Base-by-base conservation (phyloP, 2,797 vertebrate species). In the Scarus forsteni region DNA sequence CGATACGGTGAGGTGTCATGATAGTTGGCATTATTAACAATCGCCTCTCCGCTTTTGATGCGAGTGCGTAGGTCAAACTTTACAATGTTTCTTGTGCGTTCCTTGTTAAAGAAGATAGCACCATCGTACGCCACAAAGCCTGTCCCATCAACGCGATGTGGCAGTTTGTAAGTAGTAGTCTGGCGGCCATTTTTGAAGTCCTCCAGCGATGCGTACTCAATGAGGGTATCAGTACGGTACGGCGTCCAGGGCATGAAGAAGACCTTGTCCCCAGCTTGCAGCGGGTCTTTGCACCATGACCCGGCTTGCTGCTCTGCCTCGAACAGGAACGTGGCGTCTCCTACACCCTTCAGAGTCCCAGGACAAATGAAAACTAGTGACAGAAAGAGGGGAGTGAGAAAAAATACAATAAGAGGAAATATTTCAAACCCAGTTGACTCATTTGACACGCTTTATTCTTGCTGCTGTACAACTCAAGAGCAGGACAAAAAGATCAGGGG, bases 201-300 rank as follows among this genome's bases (percentile, higher is more conserved):
- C 84, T 98, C 97, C 69, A 98, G 85, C 4, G 98, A 99, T 77
- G 96, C 95, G 3, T 96, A 99, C 79, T 99, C 98, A 60, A 98
- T 96, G 77, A 99, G 94, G 10, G 94, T 98, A 92, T 99, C 98
- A 0, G 98, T 99, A 86, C 98, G 98, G 82, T 99, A 99, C 0
- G 98, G 98, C 34, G 98, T 99, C 98, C 98, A 99, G 10, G 98
- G 98, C 98, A 99, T 99, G 92, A 98, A 98, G 94, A 98, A 99
- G 85, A 99, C 97, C 92, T 99, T 99, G 93, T 99, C 98, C 65
- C 96, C 97, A 34, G 98, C 97, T 91, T 99, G 98, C 59, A 99
- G 95, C 11, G 98, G 98, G 91, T 99, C 98, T 93, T 98, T 98
- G 93, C 98, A 99, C 98, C 98, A 99, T 10, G 98, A 96, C 66